phyloP scores from a whole-genome alignment of 2,797 vertebrate species.

The Urosaurus nigricauda region DNA sequence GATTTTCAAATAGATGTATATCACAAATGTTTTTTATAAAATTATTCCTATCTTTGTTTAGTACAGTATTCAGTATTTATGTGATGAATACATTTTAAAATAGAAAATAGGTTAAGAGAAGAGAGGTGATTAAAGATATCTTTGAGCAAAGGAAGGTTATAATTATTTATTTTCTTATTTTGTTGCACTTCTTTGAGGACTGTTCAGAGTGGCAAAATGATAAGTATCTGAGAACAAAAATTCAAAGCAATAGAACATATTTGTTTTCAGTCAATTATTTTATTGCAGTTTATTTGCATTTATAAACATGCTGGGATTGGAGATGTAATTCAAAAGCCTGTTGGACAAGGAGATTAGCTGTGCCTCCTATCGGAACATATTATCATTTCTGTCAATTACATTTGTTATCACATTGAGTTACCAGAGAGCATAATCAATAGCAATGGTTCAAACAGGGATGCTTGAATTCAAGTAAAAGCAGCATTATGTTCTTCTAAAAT shows the following conservation, averaged over 20 bases:
- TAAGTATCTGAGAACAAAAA: neutral
- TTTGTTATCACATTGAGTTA: neutral
- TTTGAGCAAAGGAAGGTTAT: no score
- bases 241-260: neutral
- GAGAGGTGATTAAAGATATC: neutral
- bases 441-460: neutral
- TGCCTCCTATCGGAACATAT: neutral
- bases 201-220: neutral
- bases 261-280: neutral
- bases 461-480: neutral
- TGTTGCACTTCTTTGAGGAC: no score
- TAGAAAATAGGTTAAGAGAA: neutral
- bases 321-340: neutral
- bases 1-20: no score
- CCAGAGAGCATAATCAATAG: neutral
- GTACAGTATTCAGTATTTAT: neutral
- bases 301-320: conserved; percentile 1
- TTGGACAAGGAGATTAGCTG: neutral
- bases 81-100: neutral
- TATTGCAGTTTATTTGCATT: conserved; percentile 3
- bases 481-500: neutral
- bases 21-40: neutral
- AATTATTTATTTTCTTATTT: no score
- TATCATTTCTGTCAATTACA: conserved; percentile 2
- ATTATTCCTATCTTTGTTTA: neutral